Conservation (phyloP, 2,797 vertebrate species). For the Thamnophis elegans region DNA sequence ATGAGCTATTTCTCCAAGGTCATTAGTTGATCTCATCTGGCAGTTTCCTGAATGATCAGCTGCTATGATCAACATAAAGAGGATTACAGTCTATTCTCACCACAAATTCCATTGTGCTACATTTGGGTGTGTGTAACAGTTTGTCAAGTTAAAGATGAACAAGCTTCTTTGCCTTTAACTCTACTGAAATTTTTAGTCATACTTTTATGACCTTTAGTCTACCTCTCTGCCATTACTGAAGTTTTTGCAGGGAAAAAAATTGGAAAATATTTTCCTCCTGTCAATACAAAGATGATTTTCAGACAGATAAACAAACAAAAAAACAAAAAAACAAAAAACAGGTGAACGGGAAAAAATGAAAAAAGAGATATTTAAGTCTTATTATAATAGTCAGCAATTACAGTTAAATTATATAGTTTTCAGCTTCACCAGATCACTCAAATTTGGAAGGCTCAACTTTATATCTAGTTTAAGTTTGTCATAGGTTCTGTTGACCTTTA, state of each 20-base stretch:
- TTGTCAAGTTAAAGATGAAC: neutral
- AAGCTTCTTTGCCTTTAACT: neutral
- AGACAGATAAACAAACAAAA: neutral
- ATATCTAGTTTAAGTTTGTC: conserved; percentile 62
- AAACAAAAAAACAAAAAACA: too few relatives aligned
- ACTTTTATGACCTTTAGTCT: neutral
- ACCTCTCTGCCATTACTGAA: neutral
- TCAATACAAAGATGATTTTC: neutral
- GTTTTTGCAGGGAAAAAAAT: neutral
- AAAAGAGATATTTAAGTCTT: conserved; percentile 28
- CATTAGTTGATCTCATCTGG: neutral
- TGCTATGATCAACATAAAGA: neutral
- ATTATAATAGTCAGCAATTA: conserved; percentile 4
- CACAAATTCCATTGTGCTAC: neutral
- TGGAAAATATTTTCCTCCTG: neutral
- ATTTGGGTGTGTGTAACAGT: neutral
- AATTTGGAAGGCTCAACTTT: conserved; percentile 61
- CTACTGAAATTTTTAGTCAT: neutral
- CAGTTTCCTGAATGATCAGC: neutral
- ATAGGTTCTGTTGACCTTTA: conserved; percentile 59
- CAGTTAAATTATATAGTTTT: conserved; percentile 47
- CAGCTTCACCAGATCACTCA: conserved; percentile 45
- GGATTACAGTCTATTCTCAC: neutral
- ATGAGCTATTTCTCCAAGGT: neutral
- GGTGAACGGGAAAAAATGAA: neutral